These are phyloP conservation scores for Cryptocheilus praepositus DNA, from an alignment of 2,888 invertebrate species.

Conservation along the genomic window DNA sequence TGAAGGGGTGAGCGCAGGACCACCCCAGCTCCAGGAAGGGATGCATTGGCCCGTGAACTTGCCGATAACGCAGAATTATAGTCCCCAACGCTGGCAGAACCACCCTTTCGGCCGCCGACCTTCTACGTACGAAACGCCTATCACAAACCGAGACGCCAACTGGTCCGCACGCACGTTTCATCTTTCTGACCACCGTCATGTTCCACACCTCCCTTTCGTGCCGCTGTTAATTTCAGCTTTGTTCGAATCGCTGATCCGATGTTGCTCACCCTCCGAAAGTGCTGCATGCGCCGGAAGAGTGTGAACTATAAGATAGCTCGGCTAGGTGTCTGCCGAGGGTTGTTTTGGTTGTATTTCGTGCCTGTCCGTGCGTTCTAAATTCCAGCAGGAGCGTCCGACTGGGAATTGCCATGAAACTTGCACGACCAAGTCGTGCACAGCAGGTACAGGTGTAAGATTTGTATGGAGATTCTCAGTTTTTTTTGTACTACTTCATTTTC, in stretches of 20 bases:
- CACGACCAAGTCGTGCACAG: no score
- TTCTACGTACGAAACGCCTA: conserved; percentile 34
- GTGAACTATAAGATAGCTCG: no score
- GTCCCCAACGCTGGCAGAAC: conserved; percentile 50
- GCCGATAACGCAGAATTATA: conserved; percentile 72
- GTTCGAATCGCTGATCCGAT: not conserved
- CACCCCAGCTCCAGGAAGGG: conserved; percentile 48
- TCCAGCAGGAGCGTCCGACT: no score
- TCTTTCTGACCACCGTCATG: conserved; percentile 3
- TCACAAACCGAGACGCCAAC: conserved; percentile 17
- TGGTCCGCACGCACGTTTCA: conserved; percentile 38
- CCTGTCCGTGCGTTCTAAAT: no score
- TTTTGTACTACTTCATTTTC: no score
- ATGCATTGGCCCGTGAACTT: conserved; percentile 72
- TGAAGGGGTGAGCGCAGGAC: conserved; percentile 20
- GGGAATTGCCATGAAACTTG: no score
- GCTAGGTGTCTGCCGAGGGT: no score
- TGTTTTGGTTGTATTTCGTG: no score
- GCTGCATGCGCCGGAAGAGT: conserved; percentile 1
- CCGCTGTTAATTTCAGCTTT: conserved; percentile 7
- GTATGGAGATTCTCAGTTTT: no score
- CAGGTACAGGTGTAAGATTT: no score
- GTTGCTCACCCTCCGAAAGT: not conserved
- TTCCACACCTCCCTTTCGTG: not conserved
- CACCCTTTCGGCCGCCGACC: conserved; percentile 42